Evolutionary conservation across 2,113 vertebrate species (phyloP).

Genomic region (Clarias magur): DNA sequence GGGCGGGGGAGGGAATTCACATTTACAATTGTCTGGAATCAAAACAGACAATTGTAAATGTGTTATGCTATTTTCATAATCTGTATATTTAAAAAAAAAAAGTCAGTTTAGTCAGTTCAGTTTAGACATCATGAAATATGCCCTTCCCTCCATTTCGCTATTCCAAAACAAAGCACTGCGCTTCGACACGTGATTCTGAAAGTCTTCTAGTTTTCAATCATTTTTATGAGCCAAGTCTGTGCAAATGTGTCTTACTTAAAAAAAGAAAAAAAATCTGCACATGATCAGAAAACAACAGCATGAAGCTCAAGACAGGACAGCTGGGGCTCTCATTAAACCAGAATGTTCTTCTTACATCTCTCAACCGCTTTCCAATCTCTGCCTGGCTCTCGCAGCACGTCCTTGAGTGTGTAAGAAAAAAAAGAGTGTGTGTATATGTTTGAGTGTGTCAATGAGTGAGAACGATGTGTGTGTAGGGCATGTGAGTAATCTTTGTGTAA

Average conservation of each 20-base stretch:
- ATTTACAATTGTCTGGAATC: neutral
- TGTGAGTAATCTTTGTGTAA: constrained; percentile 16
- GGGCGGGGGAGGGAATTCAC: too few species aligned
- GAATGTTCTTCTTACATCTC: constrained; percentile 19
- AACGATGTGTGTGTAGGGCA: neutral
- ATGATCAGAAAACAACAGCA: constrained; percentile 31
- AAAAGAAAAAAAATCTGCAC: neutral
- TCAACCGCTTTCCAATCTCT: constrained; percentile 34
- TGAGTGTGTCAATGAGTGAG: neutral
- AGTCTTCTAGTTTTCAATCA: neutral
- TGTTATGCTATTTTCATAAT: neutral
- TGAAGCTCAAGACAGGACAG: constrained; percentile 24
- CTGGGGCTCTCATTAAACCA: constrained; percentile 52
- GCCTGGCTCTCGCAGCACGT: constrained; percentile 39
- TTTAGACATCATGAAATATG: neutral
- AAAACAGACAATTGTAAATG: neutral
- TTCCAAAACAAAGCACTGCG: neutral
- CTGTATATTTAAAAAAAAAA: neutral
- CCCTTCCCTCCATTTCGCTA: too few species aligned
- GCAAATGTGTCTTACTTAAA: neutral
- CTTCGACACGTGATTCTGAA: neutral
- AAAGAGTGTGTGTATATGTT: neutral
- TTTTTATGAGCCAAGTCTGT: neutral
- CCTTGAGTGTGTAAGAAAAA: neutral
- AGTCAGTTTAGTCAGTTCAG: neutral